Evolutionary conservation across 2,888 invertebrate genomes (phyloP).

Genomic region (Pristionchus arcanus): DNA sequence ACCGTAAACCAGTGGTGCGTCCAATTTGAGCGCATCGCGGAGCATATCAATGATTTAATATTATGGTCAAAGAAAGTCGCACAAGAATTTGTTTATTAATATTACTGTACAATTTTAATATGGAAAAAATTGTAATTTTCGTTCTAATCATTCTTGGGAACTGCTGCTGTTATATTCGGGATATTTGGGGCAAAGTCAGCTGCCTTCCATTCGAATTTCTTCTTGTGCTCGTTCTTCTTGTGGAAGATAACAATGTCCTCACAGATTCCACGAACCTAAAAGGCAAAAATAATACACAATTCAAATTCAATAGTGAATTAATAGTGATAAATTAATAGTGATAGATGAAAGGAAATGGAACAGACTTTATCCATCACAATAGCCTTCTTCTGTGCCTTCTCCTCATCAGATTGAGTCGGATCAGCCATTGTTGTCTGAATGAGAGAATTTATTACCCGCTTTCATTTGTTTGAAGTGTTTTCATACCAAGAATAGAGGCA

Average conservation of each 20-base stretch:
- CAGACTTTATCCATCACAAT: slow-evolving; percentile 34
- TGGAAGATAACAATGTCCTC: slow-evolving; percentile 48
- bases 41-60: not conserved
- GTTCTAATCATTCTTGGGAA: not conserved
- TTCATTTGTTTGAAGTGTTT: not conserved
- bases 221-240: slow-evolving; percentile 25
- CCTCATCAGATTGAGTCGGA: not conserved
- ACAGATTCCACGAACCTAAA: slow-evolving; percentile 51
- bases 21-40: too few species aligned
- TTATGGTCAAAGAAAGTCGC: not conserved
- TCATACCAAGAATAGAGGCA: slow-evolving; percentile 29
- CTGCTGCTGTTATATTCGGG: not conserved
- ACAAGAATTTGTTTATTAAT: not conserved
- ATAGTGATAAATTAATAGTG: too few species aligned
- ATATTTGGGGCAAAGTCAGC: slow-evolving; percentile 11
- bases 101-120: not conserved
- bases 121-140: not conserved
- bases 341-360: not conserved
- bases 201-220: slow-evolving; percentile 18
- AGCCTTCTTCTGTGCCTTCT: slow-evolving; percentile 8
- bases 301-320: too few species aligned
- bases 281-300: not conserved
- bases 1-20: too few species aligned
- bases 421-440: slow-evolving; percentile 21
- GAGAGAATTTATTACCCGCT: not conserved